phyloP scores from a whole-genome alignment of 2,888 invertebrate species.

The Drosophila kokeensis region DNA sequence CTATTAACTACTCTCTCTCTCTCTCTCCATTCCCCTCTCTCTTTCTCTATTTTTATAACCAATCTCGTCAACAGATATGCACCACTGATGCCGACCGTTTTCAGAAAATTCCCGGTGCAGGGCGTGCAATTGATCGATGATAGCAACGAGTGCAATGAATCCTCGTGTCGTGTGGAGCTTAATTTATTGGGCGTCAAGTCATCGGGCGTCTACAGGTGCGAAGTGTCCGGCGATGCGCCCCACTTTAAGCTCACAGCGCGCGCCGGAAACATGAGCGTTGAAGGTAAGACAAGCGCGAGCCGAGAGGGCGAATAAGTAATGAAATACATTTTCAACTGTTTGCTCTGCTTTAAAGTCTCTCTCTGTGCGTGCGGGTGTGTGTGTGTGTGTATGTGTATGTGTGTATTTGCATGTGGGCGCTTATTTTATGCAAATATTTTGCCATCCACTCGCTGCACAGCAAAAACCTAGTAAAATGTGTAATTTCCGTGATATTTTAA shows the following conservation, averaged over 20 bases:
- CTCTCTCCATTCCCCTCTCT: neutral
- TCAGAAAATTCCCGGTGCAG: constrained; percentile 79
- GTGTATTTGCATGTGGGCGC: constrained; percentile 15
- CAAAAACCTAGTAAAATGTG: constrained; percentile 81
- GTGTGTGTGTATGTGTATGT: constrained; percentile 4
- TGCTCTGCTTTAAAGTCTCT: constrained; percentile 63
- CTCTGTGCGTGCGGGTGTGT: constrained; percentile 1
- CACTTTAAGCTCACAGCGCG: constrained; percentile 86
- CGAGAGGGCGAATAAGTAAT: constrained; percentile 61
- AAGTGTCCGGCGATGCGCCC: constrained; percentile 88
- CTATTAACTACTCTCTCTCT: neutral
- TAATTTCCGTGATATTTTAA: constrained; percentile 81
- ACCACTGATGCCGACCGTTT: constrained; percentile 81
- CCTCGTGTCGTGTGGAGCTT: constrained; percentile 82
- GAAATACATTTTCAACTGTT: constrained; percentile 74
- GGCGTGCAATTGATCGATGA: constrained; percentile 80
- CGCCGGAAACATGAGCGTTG: constrained; percentile 87
- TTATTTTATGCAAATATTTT: constrained; percentile 66
- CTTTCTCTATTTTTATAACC: neutral
- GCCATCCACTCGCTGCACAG: constrained; percentile 45
- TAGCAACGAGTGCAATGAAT: constrained; percentile 82
- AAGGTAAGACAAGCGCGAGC: constrained; percentile 84
- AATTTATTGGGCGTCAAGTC: constrained; percentile 81
- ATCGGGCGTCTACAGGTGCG: constrained; percentile 87
- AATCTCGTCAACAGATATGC: constrained; percentile 73